Evolutionary conservation across 2,113 vertebrate genomes (phyloP).

Genomic region (Trochalopteron elliotii): DNA sequence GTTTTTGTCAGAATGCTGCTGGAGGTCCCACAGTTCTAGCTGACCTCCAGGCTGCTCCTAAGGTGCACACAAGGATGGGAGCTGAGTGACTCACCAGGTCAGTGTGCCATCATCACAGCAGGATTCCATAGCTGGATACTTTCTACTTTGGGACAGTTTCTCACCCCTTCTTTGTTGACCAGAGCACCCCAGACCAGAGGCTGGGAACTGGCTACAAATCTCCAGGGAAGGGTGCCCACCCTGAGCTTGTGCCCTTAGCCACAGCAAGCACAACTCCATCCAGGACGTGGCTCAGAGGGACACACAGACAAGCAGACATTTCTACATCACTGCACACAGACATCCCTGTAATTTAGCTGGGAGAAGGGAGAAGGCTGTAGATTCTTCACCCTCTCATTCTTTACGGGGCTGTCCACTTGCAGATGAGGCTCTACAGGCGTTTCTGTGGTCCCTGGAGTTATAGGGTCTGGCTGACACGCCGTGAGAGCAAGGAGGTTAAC

Average conservation of each 20-base stretch:
- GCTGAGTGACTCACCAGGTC: background rate
- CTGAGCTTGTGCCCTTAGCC: background rate
- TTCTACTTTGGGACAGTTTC: background rate
- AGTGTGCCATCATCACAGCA: background rate
- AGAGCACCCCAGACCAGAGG: background rate
- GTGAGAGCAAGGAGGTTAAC: rapidly evolving
- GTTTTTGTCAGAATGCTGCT: background rate
- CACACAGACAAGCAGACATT: background rate
- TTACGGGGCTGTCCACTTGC: background rate
- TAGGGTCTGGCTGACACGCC: background rate
- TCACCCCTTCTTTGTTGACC: background rate
- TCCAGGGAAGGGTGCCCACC: background rate
- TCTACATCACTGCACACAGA: rapidly evolving
- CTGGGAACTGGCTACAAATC: background rate
- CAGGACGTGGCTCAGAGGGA: background rate
- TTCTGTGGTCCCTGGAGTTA: background rate
- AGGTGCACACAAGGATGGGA: background rate
- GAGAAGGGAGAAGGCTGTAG: background rate
- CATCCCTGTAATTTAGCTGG: background rate
- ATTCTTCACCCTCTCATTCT: background rate
- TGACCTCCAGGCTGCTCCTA: background rate
- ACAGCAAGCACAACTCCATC: background rate
- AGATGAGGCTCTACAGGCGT: background rate
- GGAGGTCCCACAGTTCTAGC: background rate
- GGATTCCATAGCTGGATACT: background rate